These are phyloP conservation scores for Drosophila serrata DNA, from an alignment of 1,140 invertebrate species.

Conservation along the genomic window DNA sequence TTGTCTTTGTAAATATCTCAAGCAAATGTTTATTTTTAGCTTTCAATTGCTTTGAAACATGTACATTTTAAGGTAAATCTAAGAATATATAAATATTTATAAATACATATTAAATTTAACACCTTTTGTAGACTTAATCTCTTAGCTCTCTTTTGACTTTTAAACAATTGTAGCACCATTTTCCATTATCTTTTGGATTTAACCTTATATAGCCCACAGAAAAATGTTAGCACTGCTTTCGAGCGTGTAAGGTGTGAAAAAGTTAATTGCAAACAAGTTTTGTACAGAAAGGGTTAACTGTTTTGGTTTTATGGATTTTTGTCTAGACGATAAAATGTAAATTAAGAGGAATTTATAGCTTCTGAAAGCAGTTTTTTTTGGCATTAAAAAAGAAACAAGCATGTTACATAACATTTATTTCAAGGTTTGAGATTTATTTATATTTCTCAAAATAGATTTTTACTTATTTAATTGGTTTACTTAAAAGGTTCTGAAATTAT, in stretches of 20 bases:
- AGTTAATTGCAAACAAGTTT: conserved; percentile 43
- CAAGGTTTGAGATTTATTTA: not conserved
- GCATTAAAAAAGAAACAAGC: not conserved
- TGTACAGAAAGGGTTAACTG: conserved; percentile 26
- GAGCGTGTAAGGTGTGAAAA: conserved; percentile 34
- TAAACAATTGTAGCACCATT: not conserved
- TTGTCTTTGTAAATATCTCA: not conserved
- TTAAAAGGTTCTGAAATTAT: no score
- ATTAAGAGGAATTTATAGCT: conserved; percentile 2
- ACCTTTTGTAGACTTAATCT: not conserved
- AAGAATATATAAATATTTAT: not conserved
- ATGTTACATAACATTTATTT: not conserved
- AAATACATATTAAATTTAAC: not conserved
- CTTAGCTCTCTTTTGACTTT: not conserved
- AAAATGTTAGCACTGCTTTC: conserved; percentile 30
- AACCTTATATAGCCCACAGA: conserved; percentile 7
- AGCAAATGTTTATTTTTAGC: not conserved
- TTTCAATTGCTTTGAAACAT: not conserved
- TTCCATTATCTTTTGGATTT: not conserved
- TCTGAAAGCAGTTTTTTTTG: conserved; percentile 7
- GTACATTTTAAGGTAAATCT: not conserved
- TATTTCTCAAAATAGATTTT: not conserved
- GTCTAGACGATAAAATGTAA: conserved; percentile 6
- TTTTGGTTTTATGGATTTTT: conserved; percentile 21
- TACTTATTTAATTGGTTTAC: not conserved